Base-by-base conservation (phyloP, 2,888 invertebrate genomes). In the Himalopsyche anomala region DNA sequence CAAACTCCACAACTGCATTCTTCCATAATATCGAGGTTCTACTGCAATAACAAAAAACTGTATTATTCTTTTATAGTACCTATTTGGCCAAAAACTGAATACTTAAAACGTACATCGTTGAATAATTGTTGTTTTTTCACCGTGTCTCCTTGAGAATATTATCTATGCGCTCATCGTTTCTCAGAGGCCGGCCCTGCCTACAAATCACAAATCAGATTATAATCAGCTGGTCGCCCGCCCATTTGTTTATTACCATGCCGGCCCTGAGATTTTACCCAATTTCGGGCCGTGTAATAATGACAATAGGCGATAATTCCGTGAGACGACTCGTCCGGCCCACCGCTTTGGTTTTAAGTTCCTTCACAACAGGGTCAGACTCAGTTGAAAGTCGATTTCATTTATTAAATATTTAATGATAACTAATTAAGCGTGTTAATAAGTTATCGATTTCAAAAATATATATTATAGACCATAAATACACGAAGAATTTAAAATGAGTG, bases 211-310 rank as follows among this genome's bases (percentile, higher is more conserved):
- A 74, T 74, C 74, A 74, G 74, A 74, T 74, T 74, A 74, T 74
- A 74, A 74, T 74, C 74, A 74, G 74, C 15, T 36, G 36, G 74
- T 36, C 28, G 74, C 74, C 74, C 74, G 74, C 74, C 74, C 74
- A 74, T 36, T 74, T 74, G 74, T 74, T 74, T 74, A 74, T 74
- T 74, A 74, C 74, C 74, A 36, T 15, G 74, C 74, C 74, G 74
- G 74, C 74, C 74, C 74, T 74, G 74, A 74, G 74, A 74, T 74
- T 74, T 74, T 74, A 74, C 74, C 74, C 74, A 74, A 74, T 74
- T 74, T 74, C 74, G n/a, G 74, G 36, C 74, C 74, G 74, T 74
- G 74, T 74, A 74, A 74, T 74, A 74, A 74, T 74, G 74, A 74
- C 74, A 74, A 74, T 74, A 74, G 74, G 74, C 74, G 74, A 74